Evolutionary conservation across 2,113 vertebrate genomes (phyloP).

Genomic region (Malurus cyaneus): DNA sequence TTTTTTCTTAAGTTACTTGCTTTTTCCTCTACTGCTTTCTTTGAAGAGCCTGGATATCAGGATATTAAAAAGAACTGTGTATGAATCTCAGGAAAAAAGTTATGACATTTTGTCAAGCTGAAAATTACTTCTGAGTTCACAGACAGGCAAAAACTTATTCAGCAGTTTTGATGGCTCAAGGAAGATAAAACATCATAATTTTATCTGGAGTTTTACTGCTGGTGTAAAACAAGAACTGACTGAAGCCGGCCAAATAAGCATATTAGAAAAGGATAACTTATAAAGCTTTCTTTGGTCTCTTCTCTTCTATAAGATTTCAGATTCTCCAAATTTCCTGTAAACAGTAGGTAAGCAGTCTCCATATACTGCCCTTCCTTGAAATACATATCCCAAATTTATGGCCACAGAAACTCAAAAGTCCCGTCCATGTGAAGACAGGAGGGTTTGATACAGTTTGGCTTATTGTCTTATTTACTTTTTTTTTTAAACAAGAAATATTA

Average conservation of each 20-base stretch:
- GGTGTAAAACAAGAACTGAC: background rate
- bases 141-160: background rate
- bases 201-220: background rate
- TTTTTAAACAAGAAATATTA: background rate
- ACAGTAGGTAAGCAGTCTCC: background rate
- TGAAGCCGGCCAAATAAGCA: background rate
- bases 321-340: background rate
- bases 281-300: background rate
- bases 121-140: background rate
- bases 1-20: background rate
- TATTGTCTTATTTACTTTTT: background rate
- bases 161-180: background rate
- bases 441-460: background rate
- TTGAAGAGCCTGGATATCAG: background rate
- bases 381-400: background rate
- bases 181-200: background rate
- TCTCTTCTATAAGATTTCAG: background rate
- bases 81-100: background rate
- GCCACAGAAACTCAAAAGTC: background rate
- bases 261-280: background rate
- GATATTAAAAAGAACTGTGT: background rate
- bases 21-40: background rate
- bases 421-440: fast-evolving
- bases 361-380: background rate
- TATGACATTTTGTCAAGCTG: background rate